Conservation (phyloP, 2,888 invertebrate species). For the Teleogryllus oceanicus region DNA sequence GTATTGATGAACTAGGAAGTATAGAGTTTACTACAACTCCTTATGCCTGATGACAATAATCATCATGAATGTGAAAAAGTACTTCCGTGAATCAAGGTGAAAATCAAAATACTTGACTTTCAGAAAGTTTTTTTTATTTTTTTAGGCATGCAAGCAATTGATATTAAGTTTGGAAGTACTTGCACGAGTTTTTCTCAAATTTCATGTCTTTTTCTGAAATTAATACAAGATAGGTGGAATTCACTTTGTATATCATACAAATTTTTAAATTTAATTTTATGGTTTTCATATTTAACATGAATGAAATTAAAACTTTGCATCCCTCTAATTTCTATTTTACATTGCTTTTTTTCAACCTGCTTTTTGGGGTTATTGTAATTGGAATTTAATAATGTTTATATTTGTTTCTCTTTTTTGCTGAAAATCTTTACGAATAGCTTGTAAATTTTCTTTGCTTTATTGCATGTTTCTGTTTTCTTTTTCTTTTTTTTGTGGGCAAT, state of each 20-base stretch:
- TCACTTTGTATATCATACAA: neutral
- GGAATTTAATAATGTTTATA: too few relatives aligned
- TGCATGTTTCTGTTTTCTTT: neutral
- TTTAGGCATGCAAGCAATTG: neutral
- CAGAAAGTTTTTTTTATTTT: neutral
- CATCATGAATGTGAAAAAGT: constrained; percentile 19
- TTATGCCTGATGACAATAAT: constrained; percentile 40
- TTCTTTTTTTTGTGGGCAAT: neutral
- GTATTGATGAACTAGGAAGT: constrained; percentile 61
- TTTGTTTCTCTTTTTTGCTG: too few relatives aligned
- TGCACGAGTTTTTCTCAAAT: neutral
- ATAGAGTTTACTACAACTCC: constrained; percentile 50
- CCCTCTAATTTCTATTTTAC: too few relatives aligned
- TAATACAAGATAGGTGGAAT: neutral
- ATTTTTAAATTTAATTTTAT: too few relatives aligned
- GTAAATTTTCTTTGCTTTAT: neutral
- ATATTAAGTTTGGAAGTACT: neutral
- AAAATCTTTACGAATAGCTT: too few relatives aligned
- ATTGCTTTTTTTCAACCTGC: too few relatives aligned
- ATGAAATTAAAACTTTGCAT: too few relatives aligned
- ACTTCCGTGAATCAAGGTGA: constrained; percentile 31
- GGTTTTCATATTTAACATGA: too few relatives aligned
- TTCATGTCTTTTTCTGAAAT: neutral
- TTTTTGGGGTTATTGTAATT: too few relatives aligned
- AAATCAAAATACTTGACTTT: constrained; percentile 18